Evolutionary conservation across 2,797 vertebrate species (phyloP).

Genomic region (Sarcophilus harrisii): DNA sequence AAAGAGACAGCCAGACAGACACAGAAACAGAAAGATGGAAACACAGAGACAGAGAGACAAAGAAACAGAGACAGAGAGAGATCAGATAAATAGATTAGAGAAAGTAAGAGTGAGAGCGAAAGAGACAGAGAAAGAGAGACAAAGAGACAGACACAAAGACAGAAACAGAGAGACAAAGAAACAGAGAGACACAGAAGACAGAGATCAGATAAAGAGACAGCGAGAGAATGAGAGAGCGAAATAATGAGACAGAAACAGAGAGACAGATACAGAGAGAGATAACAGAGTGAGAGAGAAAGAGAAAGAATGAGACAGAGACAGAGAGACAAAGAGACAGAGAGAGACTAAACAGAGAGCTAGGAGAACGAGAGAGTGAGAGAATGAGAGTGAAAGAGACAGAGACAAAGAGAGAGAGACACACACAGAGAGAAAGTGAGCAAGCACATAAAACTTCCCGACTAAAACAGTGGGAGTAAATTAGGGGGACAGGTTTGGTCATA

Average conservation of each 20-base stretch:
- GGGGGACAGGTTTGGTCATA: constrained; percentile 74
- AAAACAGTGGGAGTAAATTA: constrained; percentile 49
- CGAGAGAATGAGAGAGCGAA: too few species aligned
- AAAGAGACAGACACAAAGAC: background rate
- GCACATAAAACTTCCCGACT: background rate
- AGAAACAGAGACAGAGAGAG: background rate
- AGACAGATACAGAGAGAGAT: background rate
- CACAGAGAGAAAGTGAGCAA: background rate
- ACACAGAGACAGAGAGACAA: background rate
- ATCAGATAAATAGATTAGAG: background rate
- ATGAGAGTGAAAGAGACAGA: background rate
- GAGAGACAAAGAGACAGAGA: background rate
- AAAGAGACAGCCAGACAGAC: rapidly evolving
- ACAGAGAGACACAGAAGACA: background rate
- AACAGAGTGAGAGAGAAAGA: background rate
- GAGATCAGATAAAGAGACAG: too few species aligned
- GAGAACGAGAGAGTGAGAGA: background rate
- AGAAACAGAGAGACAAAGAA: background rate
- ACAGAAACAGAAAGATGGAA: background rate
- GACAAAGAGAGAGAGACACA: background rate
- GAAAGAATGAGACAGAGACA: background rate
- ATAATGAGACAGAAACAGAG: background rate
- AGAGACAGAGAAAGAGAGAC: background rate
- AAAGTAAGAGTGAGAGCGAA: background rate
- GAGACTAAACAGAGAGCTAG: background rate